These are phyloP conservation scores for Drosophila bocqueti DNA, from an alignment of 1,140 invertebrate genomes.

Conservation along the genomic window DNA sequence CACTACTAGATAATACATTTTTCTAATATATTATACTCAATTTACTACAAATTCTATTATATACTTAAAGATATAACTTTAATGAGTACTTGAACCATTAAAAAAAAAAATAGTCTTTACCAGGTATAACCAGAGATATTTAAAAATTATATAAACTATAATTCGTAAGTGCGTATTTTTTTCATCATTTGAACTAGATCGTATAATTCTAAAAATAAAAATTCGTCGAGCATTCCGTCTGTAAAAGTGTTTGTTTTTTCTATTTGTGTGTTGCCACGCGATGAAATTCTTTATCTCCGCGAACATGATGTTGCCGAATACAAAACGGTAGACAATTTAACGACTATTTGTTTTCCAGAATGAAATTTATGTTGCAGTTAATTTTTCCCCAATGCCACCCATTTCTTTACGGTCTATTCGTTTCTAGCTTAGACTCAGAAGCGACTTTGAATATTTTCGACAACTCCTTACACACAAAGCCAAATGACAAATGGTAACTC, in stretches of 20 bases:
- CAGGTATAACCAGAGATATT: no score
- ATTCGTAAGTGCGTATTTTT: neutral
- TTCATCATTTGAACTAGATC: neutral
- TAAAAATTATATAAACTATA: neutral
- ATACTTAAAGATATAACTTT: neutral
- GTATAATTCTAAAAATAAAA: neutral
- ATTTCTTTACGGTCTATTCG: conserved; percentile 61
- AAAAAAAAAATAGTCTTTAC: no score
- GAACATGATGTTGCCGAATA: conserved; percentile 32
- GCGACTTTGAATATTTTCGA: conserved; percentile 22
- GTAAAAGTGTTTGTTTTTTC: neutral
- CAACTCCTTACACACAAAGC: conserved; percentile 17
- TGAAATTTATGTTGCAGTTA: conserved; percentile 61
- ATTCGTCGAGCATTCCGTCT: neutral
- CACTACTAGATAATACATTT: neutral
- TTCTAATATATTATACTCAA: no score
- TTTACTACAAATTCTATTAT: neutral
- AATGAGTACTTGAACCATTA: no score
- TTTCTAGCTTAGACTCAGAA: neutral
- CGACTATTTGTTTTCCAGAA: conserved; percentile 62
- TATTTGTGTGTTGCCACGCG: neutral
- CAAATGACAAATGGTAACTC: conserved; percentile 56
- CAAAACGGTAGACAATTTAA: conserved; percentile 54
- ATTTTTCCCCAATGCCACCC: conserved; percentile 46
- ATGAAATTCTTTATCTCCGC: neutral